Percentiles rank a stretch among this genome's conserved stretches.
Evolutionary conservation across 35 echinoderm and acorn worm species (phyloP).

Genomic region (Hemicentrotus pulcherrimus): DNA sequence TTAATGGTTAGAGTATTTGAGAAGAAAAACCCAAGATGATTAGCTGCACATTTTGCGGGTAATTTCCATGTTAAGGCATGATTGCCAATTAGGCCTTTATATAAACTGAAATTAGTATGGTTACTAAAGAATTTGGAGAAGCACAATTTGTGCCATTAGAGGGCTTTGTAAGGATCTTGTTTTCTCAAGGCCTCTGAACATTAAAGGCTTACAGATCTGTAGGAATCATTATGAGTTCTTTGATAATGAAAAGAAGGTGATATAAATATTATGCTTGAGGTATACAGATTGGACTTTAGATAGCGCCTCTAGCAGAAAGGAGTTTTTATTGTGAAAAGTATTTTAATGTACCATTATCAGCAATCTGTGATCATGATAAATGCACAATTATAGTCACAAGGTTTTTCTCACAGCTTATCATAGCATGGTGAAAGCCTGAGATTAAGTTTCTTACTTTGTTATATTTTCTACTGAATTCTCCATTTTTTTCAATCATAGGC

Average conservation of each 20-base stretch:
- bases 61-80: background rate
- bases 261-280: background rate
- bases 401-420: background rate
- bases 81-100: background rate
- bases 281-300: background rate
- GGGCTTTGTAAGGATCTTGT: background rate
- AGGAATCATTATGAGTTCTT: background rate
- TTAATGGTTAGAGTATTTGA: background rate
- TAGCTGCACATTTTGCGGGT: background rate
- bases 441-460: too few relatives aligned
- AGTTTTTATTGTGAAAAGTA: background rate
- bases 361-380: background rate
- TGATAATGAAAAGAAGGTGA: background rate
- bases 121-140: background rate
- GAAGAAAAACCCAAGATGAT: background rate
- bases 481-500: too few relatives aligned
- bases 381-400: background rate
- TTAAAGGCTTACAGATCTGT: background rate
- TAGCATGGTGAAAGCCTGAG: too few relatives aligned
- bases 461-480: too few relatives aligned
- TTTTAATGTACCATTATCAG: background rate
- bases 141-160: background rate
- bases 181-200: background rate
- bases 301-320: background rate
- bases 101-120: background rate